Evolutionary conservation across 2,113 vertebrate genomes (phyloP).

Genomic region (Arothron firmamentum): DNA sequence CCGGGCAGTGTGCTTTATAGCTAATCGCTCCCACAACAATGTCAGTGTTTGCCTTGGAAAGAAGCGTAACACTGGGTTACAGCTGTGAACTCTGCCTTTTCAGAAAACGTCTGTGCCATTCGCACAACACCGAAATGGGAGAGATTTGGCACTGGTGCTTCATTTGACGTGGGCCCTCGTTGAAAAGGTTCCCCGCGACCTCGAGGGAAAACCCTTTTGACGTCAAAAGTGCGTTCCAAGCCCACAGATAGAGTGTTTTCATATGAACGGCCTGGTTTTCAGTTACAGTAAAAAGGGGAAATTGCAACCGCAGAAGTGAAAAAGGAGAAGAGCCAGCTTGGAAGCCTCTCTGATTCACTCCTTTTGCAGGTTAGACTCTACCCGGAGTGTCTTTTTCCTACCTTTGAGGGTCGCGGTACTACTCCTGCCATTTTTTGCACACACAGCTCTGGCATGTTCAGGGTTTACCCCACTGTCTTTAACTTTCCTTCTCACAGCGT

Average conservation of each 20-base stretch:
- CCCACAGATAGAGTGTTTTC: conserved; percentile 63
- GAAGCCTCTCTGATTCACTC: conserved; percentile 4
- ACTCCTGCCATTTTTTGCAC: no score
- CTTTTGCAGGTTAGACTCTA: background rate
- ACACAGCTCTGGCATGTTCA: no score
- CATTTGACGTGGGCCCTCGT: conserved; percentile 38
- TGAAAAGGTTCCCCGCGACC: conserved; percentile 56
- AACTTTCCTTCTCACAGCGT: no score
- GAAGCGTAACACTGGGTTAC: background rate
- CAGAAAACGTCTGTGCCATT: no score
- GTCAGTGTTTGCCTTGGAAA: conserved; percentile 28
- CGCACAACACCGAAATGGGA: conserved; percentile 19
- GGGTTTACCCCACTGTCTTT: no score
- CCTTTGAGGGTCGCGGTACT: no score
- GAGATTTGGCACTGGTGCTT: conserved; percentile 21
- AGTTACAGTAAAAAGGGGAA: conserved; percentile 64
- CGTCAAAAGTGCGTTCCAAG: conserved; percentile 55
- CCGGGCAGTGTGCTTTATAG: background rate
- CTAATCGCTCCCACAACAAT: conserved; percentile 20
- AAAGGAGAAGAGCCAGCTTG: conserved; percentile 33
- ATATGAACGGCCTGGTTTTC: conserved; percentile 49
- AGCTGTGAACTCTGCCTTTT: background rate
- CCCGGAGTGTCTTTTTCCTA: background rate
- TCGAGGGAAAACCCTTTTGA: conserved; percentile 65
- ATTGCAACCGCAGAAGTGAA: conserved; percentile 58